phyloP scores from a whole-genome alignment of 2,113 vertebrate genomes.

The Carlito syrichta region DNA sequence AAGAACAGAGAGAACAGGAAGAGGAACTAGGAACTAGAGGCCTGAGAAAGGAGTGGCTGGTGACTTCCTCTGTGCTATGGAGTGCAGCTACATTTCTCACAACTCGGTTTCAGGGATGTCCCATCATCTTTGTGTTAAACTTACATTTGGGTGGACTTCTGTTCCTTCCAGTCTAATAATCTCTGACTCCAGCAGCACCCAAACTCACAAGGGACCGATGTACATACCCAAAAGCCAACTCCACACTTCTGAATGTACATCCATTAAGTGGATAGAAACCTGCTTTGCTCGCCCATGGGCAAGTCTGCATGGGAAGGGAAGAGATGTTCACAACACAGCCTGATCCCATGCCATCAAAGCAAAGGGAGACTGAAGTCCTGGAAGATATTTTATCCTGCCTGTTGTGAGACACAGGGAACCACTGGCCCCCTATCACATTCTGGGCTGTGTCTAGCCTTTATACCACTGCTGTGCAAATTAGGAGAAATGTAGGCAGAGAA shows the following conservation, averaged over 20 bases:
- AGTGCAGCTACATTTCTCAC: not conserved
- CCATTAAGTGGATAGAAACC: not conserved
- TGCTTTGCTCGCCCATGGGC: not conserved
- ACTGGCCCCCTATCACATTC: too few species aligned
- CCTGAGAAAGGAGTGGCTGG: not conserved
- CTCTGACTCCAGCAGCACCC: not conserved
- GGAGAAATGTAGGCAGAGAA: not conserved
- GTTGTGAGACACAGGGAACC: not conserved
- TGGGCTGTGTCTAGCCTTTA: too few species aligned
- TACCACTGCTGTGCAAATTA: too few species aligned
- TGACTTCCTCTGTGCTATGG: accelerated
- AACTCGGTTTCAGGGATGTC: not conserved
- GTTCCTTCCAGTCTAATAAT: not conserved
- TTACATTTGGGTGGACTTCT: not conserved
- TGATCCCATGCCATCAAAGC: not conserved
- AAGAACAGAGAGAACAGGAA: not conserved
- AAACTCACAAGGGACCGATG: not conserved
- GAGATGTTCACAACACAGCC: not conserved
- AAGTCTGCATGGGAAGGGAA: not conserved
- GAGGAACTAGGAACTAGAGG: not conserved
- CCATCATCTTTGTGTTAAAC: not conserved
- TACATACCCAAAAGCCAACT: not conserved
- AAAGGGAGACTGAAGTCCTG: not conserved
- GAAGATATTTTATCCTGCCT: not conserved
- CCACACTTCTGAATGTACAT: not conserved